These are phyloP conservation scores for Chaetodon auriga DNA, from an alignment of 2,113 vertebrate species.

Conservation along the genomic window DNA sequence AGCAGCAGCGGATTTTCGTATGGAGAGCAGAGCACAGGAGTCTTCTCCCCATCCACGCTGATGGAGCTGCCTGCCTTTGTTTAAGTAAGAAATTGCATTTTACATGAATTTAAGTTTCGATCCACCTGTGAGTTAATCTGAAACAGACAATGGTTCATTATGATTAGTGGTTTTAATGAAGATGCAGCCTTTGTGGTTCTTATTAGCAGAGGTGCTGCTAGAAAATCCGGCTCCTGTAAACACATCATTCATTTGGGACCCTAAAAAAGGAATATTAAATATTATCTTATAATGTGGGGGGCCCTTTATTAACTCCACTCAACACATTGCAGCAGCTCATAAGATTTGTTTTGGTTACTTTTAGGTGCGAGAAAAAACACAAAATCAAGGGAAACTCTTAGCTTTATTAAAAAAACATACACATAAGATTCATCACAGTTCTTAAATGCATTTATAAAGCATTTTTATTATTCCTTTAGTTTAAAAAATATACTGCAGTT, in stretches of 20 bases:
- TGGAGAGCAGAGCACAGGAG: background rate
- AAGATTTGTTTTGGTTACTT: background rate
- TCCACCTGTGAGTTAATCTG: background rate
- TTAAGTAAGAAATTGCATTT: constrained; percentile 7
- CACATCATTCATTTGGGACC: background rate
- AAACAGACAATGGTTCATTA: background rate
- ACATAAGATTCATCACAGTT: background rate
- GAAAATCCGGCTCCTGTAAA: background rate
- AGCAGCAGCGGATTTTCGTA: background rate
- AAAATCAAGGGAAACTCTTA: background rate
- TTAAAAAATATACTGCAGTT: background rate
- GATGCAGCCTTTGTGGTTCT: background rate
- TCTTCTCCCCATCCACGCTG: background rate
- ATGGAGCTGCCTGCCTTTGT: constrained; percentile 9
- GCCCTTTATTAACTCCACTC: background rate
- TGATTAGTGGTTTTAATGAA: background rate
- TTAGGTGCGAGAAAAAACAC: background rate
- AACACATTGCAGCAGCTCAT: background rate
- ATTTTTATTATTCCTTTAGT: background rate
- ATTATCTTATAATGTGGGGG: background rate
- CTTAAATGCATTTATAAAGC: background rate
- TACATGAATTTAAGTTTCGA: background rate
- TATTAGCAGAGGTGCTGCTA: background rate
- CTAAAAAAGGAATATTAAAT: background rate
- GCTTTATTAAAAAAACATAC: background rate